Conservation (phyloP, 2,797 vertebrate species). For the Liasis olivaceus region DNA sequence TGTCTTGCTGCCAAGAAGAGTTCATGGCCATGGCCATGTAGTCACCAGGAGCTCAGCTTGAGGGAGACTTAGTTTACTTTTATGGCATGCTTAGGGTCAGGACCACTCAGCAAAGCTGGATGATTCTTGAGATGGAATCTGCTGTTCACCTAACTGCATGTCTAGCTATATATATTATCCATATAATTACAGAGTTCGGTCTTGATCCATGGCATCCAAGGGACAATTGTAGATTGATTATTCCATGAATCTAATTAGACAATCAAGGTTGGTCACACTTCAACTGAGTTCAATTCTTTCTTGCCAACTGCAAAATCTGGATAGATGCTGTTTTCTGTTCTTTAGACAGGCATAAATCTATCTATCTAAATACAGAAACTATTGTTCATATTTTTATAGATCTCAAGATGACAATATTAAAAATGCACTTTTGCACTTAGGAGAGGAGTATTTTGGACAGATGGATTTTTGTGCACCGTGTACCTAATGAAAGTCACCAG, state of each 20-base stretch:
- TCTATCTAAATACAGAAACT: fast-evolving
- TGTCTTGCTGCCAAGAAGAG: background rate
- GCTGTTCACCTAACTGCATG: background rate
- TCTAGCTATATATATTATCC: background rate
- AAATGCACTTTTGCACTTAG: fast-evolving
- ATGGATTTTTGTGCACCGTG: background rate
- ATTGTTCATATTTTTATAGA: background rate
- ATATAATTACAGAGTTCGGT: background rate
- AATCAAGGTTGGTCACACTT: background rate
- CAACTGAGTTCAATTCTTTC: background rate
- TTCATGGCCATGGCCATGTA: background rate
- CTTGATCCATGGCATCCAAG: background rate
- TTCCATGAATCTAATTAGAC: background rate
- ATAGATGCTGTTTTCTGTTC: background rate
- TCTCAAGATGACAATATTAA: background rate
- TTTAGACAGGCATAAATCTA: background rate
- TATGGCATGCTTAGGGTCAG: background rate
- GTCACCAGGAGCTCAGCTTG: background rate
- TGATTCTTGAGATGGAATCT: background rate
- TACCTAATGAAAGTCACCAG: background rate
- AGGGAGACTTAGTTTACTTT: background rate
- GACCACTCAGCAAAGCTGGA: background rate
- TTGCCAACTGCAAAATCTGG: background rate
- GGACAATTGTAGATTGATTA: background rate
- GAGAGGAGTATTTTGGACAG: constrained; percentile 14